These are phyloP conservation scores for Orius insidiosus DNA, from an alignment of 1,140 invertebrate genomes.

Conservation along the genomic window DNA sequence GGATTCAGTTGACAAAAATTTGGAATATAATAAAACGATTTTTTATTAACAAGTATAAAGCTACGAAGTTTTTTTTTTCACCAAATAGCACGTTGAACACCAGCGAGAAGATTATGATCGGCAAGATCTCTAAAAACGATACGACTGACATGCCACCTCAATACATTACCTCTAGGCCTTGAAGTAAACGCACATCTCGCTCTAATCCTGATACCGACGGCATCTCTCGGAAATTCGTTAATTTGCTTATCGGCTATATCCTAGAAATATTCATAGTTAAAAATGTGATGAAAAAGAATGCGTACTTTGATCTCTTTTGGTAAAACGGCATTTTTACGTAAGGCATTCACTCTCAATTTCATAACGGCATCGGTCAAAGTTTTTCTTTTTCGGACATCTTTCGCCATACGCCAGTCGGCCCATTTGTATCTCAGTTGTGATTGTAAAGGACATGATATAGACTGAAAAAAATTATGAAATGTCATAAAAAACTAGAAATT, in stretches of 20 bases:
- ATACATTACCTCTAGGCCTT: constrained; percentile 51
- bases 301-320: constrained; percentile 54
- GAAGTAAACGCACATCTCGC: constrained; percentile 66
- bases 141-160: constrained; percentile 64
- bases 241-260: constrained; percentile 54
- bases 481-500: too few relatives aligned
- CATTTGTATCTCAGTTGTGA: constrained; percentile 25
- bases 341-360: constrained; percentile 51
- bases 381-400: constrained; percentile 63
- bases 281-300: constrained; percentile 7
- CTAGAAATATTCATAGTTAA: constrained; percentile 23
- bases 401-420: constrained; percentile 57
- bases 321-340: constrained; percentile 65
- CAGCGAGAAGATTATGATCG: constrained; percentile 79
- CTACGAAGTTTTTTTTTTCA: constrained; percentile 21
- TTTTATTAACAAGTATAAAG: too few relatives aligned
- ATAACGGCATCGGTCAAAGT: constrained; percentile 49
- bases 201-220: constrained; percentile 40
- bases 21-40: too few relatives aligned
- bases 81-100: constrained; percentile 80
- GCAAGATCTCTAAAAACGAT: constrained; percentile 73
- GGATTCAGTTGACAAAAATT: too few relatives aligned
- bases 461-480: too few relatives aligned
- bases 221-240: constrained; percentile 53
- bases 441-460: too few relatives aligned